Percentiles rank a stretch among this genome's conserved stretches.
phyloP scores from a whole-genome alignment of 30 jellyfish, hydroid and myxozoan genomes.

The Hydractinia echinata region DNA sequence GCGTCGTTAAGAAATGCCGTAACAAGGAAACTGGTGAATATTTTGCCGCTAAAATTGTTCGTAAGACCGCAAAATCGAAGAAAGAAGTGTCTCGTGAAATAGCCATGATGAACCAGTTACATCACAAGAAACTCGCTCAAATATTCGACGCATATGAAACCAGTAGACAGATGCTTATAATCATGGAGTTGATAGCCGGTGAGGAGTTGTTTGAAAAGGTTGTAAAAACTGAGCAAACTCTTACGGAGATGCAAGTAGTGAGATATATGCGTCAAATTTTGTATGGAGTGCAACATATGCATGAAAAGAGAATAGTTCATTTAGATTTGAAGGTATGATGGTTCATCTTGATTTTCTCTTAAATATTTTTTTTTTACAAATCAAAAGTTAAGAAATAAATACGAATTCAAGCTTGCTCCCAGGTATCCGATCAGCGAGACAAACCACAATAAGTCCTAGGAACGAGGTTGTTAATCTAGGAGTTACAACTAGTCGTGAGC shows the following conservation, averaged over 20 bases:
- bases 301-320: slow-evolving; percentile 75
- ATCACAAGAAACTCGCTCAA: slow-evolving; percentile 57
- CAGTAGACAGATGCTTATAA: slow-evolving; percentile 52
- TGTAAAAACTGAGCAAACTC: slow-evolving; percentile 57
- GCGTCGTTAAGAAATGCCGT: slow-evolving; percentile 77
- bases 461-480: neutral
- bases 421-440: no score
- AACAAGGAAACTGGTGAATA: slow-evolving; percentile 39
- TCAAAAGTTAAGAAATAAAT: no score
- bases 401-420: no score
- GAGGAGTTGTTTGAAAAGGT: slow-evolving; percentile 87
- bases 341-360: neutral
- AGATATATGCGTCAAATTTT: slow-evolving; percentile 67
- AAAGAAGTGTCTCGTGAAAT: slow-evolving; percentile 62
- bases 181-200: slow-evolving; percentile 86
- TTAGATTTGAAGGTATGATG: slow-evolving; percentile 74
- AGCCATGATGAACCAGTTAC: slow-evolving; percentile 59
- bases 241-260: slow-evolving; percentile 84
- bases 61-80: slow-evolving; percentile 60
- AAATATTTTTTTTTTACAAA: neutral
- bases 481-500: no score
- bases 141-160: slow-evolving; percentile 67
- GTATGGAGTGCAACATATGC: slow-evolving; percentile 85
- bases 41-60: slow-evolving; percentile 77
- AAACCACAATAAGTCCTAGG: no score